Conservation (phyloP, 1,140 invertebrate species). For the Pseudomyrmex gracilis region DNA sequence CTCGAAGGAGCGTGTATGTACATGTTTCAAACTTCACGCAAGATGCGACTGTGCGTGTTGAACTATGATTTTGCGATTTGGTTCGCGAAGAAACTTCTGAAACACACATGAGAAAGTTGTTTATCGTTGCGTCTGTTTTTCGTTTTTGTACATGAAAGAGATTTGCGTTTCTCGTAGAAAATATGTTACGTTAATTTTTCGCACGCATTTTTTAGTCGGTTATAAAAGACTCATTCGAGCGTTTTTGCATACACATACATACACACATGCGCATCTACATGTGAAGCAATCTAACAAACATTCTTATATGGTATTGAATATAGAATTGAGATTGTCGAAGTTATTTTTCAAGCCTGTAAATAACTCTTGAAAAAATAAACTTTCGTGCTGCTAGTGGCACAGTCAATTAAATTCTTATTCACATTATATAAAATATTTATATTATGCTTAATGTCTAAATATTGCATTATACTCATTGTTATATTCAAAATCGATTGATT, state of each 20-base stretch:
- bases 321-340: neutral
- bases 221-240: conserved; percentile 8
- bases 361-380: no score
- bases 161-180: conserved; percentile 24
- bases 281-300: conserved; percentile 5
- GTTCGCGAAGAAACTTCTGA: conserved; percentile 71
- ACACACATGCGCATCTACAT: neutral
- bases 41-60: neutral
- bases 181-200: neutral
- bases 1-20: neutral
- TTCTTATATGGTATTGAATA: neutral
- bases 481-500: neutral
- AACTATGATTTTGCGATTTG: conserved; percentile 59
- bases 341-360: no score
- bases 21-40: neutral
- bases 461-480: neutral
- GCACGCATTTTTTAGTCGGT: neutral
- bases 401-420: neutral
- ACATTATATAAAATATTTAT: no score
- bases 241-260: neutral
- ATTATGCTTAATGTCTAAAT: no score
- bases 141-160: neutral
- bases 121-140: neutral
- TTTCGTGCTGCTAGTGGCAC: neutral
- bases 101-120: conserved; percentile 60